Evolutionary conservation across 1,140 invertebrate genomes (phyloP).

Genomic region (Drosophila takahashii): DNA sequence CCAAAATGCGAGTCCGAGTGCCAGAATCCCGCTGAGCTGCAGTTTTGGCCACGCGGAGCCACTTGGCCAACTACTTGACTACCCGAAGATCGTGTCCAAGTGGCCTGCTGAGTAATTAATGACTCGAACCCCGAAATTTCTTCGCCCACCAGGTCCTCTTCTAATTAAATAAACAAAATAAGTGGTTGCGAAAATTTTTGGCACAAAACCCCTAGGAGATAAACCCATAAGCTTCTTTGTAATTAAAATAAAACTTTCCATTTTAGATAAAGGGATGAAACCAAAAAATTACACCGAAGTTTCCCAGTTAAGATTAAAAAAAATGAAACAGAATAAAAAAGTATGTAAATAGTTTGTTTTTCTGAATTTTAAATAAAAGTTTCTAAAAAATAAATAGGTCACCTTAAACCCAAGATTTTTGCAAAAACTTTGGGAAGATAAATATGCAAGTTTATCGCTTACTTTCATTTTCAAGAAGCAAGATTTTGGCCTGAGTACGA

Average conservation of each 20-base stretch:
- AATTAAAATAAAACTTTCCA: conserved; percentile 37
- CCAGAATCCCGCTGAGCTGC: conserved; percentile 47
- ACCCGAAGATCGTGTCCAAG: conserved; percentile 48
- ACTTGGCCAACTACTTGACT: conserved; percentile 44
- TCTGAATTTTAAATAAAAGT: no score
- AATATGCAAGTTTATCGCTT: neutral
- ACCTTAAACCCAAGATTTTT: neutral
- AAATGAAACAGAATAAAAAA: neutral
- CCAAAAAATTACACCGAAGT: neutral
- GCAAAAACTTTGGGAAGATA: neutral
- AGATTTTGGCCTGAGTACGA: conserved; percentile 6
- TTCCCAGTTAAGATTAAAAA: neutral
- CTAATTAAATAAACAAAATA: conserved; percentile 55
- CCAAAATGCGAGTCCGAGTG: conserved; percentile 28
- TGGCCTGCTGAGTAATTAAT: conserved; percentile 52
- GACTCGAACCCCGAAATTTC: conserved; percentile 23
- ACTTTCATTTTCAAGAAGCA: conserved; percentile 38
- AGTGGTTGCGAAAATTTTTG: conserved; percentile 29
- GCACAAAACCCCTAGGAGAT: conserved; percentile 15
- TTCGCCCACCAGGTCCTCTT: conserved; percentile 28
- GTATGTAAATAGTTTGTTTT: no score
- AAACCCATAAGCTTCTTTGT: conserved; percentile 25
- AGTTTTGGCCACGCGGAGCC: conserved; percentile 16
- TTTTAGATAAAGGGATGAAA: conserved; percentile 1
- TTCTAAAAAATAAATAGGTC: neutral